A percentile compares a stretch with the other conserved stretches of the same genome.
Conservation (phyloP, 2,113 vertebrate genomes). For the Passer montanus region DNA sequence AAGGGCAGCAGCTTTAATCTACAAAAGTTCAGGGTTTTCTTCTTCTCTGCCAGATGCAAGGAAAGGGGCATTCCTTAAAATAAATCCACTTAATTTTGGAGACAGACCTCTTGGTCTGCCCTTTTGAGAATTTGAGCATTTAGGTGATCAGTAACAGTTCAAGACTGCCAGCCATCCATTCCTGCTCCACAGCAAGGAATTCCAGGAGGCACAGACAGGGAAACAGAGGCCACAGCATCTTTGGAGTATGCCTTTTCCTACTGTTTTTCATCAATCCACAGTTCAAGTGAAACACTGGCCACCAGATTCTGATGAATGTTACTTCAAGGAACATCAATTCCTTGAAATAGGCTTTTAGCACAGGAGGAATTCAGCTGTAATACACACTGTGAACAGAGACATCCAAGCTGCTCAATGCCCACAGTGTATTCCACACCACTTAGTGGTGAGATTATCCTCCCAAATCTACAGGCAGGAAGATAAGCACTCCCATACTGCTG, state of each 20-base stretch:
- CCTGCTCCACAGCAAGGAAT: background rate
- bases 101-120: background rate
- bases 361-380: background rate
- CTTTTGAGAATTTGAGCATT: background rate
- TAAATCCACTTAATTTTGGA: background rate
- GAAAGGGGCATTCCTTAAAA: background rate
- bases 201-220: background rate
- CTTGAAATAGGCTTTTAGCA: background rate
- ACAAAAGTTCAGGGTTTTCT: background rate
- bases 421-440: background rate
- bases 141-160: background rate
- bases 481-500: background rate
- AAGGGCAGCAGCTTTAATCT: background rate
- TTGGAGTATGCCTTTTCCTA: background rate
- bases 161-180: background rate
- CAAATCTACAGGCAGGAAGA: background rate
- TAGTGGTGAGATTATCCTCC: constrained; percentile 33
- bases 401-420: background rate
- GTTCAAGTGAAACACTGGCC: background rate
- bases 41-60: background rate
- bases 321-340: background rate
- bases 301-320: background rate
- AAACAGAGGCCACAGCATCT: background rate
- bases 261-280: background rate
- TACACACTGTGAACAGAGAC: background rate